Base-by-base conservation (phyloP, 2,888 invertebrate species). In the Xylophagus ater region DNA sequence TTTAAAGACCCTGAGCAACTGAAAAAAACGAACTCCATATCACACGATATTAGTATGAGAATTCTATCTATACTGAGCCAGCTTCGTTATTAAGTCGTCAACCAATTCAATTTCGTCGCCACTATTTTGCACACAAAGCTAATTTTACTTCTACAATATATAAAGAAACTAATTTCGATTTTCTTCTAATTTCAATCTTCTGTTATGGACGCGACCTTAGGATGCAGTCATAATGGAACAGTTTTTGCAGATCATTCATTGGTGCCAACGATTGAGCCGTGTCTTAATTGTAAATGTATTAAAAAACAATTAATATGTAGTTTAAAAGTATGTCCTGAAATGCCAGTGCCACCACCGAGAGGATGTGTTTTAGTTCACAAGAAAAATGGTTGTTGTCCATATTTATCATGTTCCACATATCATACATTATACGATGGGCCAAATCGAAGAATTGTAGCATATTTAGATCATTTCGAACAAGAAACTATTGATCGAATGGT, bases 271-370 rank as follows among this genome's bases (percentile, higher is more conserved):
- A 69, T 72, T 38, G 83, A 84, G 60, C 78, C 83, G 19, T 89
- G 88, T 57, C 68, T 88, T 41, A 76, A 73, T 51, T 88, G 88
- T 63, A 73, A 74, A 47, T 88, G 88, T 63, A 70, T 66, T 31
- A 72, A 72, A 36, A 80, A 81, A 45, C 77, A 80, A 29, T 68
- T 87, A 36, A 69, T 82, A 19, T 89, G 88, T 61, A 76, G 81
- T 36, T 70, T 86, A 43, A 72, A 82, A 47, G 76, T 86, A 8
- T 88, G 88, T 58, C 78, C 80, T 4, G 60, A 76, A 50, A 71
- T 81, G 56, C 81, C 83, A 9, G 76, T 78, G 57, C 81, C 82
- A 19, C 79, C 81, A 43, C 83, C 84, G 4, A 66, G 72, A 14
- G 78, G 79, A 37, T 87, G 87, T 60, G 76, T 79, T 42, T 65